Percentiles rank a stretch among this genome's conserved stretches.
These are phyloP conservation scores for Danio aesculapii DNA, from an alignment of 2,797 vertebrate species.

Conservation along the genomic window DNA sequence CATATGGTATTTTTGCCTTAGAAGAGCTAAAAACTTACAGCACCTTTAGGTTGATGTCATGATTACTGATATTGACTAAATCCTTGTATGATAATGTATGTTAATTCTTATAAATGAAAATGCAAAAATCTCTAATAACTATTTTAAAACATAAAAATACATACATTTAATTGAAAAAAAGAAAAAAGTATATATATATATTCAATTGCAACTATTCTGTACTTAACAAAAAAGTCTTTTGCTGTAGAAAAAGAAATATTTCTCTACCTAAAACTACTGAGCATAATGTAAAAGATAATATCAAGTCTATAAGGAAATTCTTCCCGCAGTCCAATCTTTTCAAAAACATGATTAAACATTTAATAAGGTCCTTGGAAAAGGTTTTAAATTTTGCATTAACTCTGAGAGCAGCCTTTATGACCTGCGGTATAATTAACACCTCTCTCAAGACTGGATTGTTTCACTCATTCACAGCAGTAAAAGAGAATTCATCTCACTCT, in stretches of 20 bases:
- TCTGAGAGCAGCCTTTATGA: conserved; percentile 67
- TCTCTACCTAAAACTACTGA: neutral
- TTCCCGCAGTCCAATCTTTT: conserved; percentile 60
- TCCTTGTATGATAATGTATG: no score
- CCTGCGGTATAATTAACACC: conserved; percentile 63
- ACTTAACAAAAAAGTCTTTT: neutral
- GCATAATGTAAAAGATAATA: neutral
- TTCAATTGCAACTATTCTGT: no score
- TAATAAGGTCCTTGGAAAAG: conserved; percentile 60
- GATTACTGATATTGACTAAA: no score
- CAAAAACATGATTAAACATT: conserved; percentile 71
- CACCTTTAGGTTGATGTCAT: no score
- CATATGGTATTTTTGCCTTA: no score
- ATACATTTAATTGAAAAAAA: no score
- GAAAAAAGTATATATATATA: no score
- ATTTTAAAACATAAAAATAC: no score
- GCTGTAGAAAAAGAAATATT: neutral
- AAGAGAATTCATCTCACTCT: conserved; percentile 57
- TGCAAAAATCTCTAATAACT: no score
- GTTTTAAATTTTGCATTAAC: conserved; percentile 75
- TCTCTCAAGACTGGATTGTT: conserved; percentile 63
- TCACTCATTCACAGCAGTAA: conserved; percentile 52
- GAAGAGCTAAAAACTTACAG: no score
- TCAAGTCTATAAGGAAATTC: conserved; percentile 8
- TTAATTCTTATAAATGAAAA: no score